phyloP scores from a whole-genome alignment of 2,113 vertebrate genomes.

The Eleginops maclovinus region DNA sequence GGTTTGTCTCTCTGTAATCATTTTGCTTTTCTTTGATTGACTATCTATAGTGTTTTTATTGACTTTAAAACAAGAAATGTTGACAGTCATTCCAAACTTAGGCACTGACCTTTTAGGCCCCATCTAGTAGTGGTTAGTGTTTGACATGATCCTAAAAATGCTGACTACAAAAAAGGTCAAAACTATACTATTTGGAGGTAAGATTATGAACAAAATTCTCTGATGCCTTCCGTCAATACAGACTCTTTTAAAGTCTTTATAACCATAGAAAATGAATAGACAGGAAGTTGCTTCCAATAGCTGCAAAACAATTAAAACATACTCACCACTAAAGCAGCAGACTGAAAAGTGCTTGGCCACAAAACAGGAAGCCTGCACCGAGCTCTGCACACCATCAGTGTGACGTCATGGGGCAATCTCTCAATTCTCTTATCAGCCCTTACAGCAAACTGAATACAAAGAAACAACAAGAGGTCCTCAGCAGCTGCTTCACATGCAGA shows the following conservation, averaged over 20 bases:
- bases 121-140: not conserved
- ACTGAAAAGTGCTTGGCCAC: conserved; percentile 50
- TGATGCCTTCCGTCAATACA: not conserved
- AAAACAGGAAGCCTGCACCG: conserved; percentile 77
- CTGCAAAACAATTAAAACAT: conserved; percentile 48
- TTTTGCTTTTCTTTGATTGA: no score
- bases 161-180: conserved; percentile 16
- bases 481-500: not conserved
- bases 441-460: not conserved
- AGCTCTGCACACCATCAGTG: conserved; percentile 1
- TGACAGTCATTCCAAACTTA: not conserved
- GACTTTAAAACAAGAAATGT: not conserved
- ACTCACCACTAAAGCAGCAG: conserved; percentile 11
- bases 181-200: not conserved
- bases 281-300: conserved; percentile 67
- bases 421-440: conserved; percentile 40
- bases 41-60: not conserved
- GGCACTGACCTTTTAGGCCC: not conserved
- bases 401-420: conserved; percentile 61
- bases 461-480: not conserved
- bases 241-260: not conserved
- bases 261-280: conserved; percentile 7
- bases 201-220: not conserved
- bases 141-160: conserved; percentile 23
- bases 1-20: no score